phyloP scores from a whole-genome alignment of 2,888 invertebrate genomes.

The Panzeria rudis region DNA sequence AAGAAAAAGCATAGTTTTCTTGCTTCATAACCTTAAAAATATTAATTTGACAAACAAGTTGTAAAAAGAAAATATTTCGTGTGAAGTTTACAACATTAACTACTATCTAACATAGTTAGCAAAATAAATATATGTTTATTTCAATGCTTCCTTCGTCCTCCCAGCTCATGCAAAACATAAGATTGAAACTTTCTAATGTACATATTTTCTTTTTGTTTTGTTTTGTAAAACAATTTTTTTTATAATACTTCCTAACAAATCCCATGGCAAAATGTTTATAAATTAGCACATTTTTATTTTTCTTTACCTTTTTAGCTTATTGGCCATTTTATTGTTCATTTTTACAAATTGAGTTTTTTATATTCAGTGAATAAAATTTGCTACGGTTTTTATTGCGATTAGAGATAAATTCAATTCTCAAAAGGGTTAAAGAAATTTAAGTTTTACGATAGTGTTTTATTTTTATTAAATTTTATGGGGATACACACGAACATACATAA shows the following conservation, averaged over 20 bases:
- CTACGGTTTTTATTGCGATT: background rate
- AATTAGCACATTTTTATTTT: background rate
- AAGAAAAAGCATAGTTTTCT: too few relatives aligned
- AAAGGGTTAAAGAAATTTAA: constrained; percentile 42
- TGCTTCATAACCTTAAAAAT: too few relatives aligned
- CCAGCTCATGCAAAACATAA: too few relatives aligned
- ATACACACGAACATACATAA: background rate
- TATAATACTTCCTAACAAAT: background rate
- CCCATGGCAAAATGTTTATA: background rate
- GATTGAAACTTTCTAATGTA: too few relatives aligned
- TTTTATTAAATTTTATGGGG: background rate
- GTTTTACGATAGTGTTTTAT: constrained; percentile 8
- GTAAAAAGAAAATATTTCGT: too few relatives aligned
- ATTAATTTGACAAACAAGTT: too few relatives aligned
- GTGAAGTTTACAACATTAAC: too few relatives aligned
- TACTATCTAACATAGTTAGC: too few relatives aligned
- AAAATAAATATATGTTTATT: too few relatives aligned
- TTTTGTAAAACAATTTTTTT: background rate
- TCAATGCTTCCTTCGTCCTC: too few relatives aligned
- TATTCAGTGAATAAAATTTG: constrained; percentile 22
- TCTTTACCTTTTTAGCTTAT: constrained; percentile 12
- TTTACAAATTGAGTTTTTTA: constrained; percentile 53
- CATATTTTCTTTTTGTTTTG: too few relatives aligned
- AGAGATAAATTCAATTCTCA: constrained; percentile 17
- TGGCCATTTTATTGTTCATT: constrained; percentile 54